phyloP scores from a whole-genome alignment of 2,113 vertebrate genomes.

The Edolisoma coerulescens region DNA sequence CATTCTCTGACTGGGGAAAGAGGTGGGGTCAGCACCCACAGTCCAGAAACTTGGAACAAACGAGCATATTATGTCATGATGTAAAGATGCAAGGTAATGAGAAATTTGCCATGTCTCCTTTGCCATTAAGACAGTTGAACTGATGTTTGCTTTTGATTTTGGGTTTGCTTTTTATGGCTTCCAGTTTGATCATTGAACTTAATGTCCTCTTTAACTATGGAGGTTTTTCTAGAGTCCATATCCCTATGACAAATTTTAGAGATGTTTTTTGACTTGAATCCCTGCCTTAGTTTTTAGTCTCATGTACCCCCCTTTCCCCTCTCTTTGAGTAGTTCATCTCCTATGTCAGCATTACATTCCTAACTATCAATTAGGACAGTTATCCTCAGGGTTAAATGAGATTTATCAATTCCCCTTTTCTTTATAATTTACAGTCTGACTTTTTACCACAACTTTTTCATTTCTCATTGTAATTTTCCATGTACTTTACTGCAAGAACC shows the following conservation, averaged over 20 bases:
- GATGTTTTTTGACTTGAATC: neutral
- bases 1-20: neutral
- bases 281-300: neutral
- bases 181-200: neutral
- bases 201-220: neutral
- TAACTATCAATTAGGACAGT: neutral
- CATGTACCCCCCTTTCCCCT: neutral
- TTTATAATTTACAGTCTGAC: neutral
- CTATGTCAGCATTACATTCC: neutral
- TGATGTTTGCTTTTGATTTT: neutral
- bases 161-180: neutral
- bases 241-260: neutral
- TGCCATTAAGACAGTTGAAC: neutral
- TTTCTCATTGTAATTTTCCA: neutral
- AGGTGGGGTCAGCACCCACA: neutral
- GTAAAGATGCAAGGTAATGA: neutral
- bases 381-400: neutral
- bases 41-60: neutral
- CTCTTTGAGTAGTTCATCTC: neutral
- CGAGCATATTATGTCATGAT: neutral
- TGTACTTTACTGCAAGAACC: neutral
- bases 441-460: neutral
- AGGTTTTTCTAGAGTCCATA: neutral
- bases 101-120: neutral
- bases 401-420: neutral